These are phyloP conservation scores for Dusona sp. DNA, from an alignment of 2,888 invertebrate genomes.

Conservation along the genomic window DNA sequence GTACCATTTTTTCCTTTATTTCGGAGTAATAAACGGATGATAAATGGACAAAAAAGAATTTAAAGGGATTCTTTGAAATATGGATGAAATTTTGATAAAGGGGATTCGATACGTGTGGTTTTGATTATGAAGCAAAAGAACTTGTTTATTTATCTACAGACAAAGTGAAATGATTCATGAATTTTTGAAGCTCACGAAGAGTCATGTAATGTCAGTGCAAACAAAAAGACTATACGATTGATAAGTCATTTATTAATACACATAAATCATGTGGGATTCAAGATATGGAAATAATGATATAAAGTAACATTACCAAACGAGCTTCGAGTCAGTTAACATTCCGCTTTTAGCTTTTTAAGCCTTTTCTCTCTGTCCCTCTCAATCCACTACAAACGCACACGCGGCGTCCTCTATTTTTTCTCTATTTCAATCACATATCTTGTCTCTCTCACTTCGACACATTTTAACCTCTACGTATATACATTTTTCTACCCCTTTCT, in stretches of 20 bases:
- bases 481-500: conserved; percentile 29
- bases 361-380: conserved; percentile 40
- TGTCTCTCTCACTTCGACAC: conserved; percentile 9
- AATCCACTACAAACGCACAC: conserved; percentile 51
- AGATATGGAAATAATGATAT: conserved; percentile 8
- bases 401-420: conserved; percentile 49
- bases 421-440: conserved; percentile 51
- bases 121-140: background rate
- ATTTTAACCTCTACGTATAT: conserved; percentile 17
- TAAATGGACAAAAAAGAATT: background rate
- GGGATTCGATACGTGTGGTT: background rate
- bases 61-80: background rate
- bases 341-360: conserved; percentile 64
- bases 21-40: conserved; percentile 1
- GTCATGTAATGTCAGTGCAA: background rate
- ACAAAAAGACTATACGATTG: background rate
- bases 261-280: background rate
- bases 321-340: conserved; percentile 71
- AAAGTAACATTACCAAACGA: conserved; percentile 70
- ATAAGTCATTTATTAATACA: background rate
- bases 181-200: background rate
- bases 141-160: background rate
- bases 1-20: background rate
- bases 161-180: background rate
- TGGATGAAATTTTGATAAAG: background rate